These are phyloP conservation scores for Balanococcus diminutus DNA, from an alignment of 2,888 invertebrate species.

Conservation along the genomic window DNA sequence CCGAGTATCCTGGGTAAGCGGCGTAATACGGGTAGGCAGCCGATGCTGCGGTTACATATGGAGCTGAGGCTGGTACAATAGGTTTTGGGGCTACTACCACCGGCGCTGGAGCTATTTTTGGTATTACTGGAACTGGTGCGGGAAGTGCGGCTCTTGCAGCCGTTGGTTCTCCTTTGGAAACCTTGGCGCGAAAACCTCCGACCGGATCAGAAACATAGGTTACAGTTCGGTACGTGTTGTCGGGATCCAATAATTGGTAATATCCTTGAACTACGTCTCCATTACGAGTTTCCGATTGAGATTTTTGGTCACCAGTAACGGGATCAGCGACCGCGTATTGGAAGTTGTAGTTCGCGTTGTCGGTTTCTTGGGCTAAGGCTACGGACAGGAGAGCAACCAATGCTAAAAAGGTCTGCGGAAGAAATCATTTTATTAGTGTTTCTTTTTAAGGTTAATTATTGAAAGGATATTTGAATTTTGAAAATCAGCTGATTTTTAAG, in stretches of 20 bases:
- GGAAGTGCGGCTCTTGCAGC: slow-evolving; percentile 50
- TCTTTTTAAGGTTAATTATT: too few relatives aligned
- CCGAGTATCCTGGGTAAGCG: slow-evolving; percentile 53
- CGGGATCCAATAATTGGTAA: slow-evolving; percentile 59
- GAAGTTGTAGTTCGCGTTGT: slow-evolving; percentile 59
- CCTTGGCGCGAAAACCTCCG: slow-evolving; percentile 59
- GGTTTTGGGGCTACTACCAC: slow-evolving; percentile 55
- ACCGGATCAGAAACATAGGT: slow-evolving; percentile 59
- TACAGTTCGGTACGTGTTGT: slow-evolving; percentile 58
- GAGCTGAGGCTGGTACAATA: slow-evolving; percentile 47
- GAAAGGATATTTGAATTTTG: too few relatives aligned
- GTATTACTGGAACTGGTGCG: background rate
- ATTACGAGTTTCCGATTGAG: slow-evolving; percentile 59
- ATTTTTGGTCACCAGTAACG: slow-evolving; percentile 59
- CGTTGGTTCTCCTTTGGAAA: slow-evolving; percentile 56
- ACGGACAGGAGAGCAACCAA: slow-evolving; percentile 45
- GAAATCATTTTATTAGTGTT: too few relatives aligned
- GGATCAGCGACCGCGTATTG: slow-evolving; percentile 59
- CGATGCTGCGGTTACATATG: slow-evolving; percentile 25
- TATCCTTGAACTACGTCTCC: slow-evolving; percentile 59
- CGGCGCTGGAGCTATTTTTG: slow-evolving; percentile 54
- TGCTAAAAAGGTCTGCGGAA: slow-evolving; percentile 10
- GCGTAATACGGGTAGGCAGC: slow-evolving; percentile 39
- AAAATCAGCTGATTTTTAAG: too few relatives aligned
- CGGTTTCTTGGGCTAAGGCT: slow-evolving; percentile 55